Conservation (phyloP, 1,140 invertebrate species). For the Gonatopus flavifemur region DNA sequence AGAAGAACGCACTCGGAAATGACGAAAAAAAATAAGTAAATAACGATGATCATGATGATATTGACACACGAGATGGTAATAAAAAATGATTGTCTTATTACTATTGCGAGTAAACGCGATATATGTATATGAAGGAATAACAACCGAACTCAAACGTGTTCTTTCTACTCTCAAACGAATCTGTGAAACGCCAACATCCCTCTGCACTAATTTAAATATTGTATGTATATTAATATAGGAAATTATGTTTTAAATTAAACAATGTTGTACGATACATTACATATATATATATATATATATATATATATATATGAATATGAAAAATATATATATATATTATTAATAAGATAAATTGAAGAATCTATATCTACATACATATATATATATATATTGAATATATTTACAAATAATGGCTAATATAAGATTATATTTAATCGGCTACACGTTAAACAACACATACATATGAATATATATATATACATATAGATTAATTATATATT, state of each 20-base stretch:
- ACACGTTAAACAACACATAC: conserved; percentile 28
- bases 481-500: conserved; percentile 11
- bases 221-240: too few relatives aligned
- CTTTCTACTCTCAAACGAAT: conserved; percentile 43
- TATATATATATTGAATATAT: conserved; percentile 21
- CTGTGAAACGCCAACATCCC: conserved; percentile 44
- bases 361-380: conserved; percentile 26
- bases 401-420: conserved; percentile 46
- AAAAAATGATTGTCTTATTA: too few relatives aligned
- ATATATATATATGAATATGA: conserved; percentile 32
- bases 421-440: conserved; percentile 46
- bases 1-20: too few relatives aligned
- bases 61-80: too few relatives aligned
- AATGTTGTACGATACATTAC: conserved; percentile 24
- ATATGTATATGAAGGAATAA: conserved; percentile 14
- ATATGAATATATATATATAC: conserved; percentile 26
- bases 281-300: conserved; percentile 18
- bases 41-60: too few relatives aligned
- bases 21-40: too few relatives aligned
- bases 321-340: conserved; percentile 30
- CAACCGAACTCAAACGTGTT: conserved; percentile 34
- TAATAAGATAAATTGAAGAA: conserved; percentile 20
- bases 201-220: too few relatives aligned
- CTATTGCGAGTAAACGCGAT: too few relatives aligned
- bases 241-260: conserved; percentile 37